Conservation (phyloP, 35 echinoderm and acorn worm genomes). For the Diadema setosum region DNA sequence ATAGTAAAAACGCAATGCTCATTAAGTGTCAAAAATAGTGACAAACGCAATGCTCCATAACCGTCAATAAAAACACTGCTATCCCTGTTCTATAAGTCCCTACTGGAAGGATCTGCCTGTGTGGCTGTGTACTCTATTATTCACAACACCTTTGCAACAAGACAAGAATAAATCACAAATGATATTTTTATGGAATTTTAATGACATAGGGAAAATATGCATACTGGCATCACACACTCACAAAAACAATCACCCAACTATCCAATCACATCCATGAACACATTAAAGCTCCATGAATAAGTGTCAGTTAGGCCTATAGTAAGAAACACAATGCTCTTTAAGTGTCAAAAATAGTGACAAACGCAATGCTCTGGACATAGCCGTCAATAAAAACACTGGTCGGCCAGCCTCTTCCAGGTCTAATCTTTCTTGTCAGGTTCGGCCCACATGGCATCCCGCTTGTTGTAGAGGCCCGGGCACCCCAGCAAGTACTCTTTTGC, state of each 20-base stretch:
- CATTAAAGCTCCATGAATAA: background rate
- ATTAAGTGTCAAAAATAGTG: too few species aligned
- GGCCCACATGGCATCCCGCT: conserved; percentile 19
- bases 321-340: background rate
- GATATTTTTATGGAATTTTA: background rate
- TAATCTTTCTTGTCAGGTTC: conserved; percentile 25
- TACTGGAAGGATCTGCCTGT: too few species aligned
- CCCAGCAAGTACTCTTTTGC: conserved; percentile 48
- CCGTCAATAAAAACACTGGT: background rate
- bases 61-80: too few species aligned
- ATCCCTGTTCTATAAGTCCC: too few species aligned
- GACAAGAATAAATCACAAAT: too few species aligned
- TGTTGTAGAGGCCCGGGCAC: background rate
- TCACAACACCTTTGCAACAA: too few species aligned
- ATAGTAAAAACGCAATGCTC: too few species aligned
- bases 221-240: background rate
- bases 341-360: background rate
- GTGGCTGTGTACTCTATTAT: too few species aligned
- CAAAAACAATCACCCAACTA: background rate
- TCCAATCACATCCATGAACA: background rate
- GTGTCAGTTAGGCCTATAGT: background rate
- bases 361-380: background rate
- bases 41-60: too few species aligned
- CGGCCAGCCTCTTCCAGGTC: conserved; percentile 9
- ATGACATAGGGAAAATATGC: background rate